Base-by-base conservation (phyloP, 2,888 invertebrate genomes). In the Cordilura impudica region DNA sequence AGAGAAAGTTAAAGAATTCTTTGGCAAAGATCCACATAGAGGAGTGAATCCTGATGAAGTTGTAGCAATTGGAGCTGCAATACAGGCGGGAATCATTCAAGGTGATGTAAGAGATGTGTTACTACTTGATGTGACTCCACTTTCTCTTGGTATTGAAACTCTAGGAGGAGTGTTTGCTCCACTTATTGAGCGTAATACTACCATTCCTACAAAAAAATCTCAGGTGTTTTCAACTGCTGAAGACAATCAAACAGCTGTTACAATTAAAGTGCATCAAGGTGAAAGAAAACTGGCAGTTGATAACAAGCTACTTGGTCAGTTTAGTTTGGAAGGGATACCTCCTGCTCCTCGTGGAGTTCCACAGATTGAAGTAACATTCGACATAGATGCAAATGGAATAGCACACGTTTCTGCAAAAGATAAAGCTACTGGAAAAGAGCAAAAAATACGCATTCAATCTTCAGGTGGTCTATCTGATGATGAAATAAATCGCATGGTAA, bases 401-500 rank as follows among this genome's bases (percentile, higher is more conserved):
- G 99, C 99, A 7, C 98, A 99, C 88, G 99, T 99, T 0, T 98
- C 98, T 2, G 99, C 99, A 0, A 92, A 97, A 81, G 99, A 99
- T 89, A 98, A 99, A 92, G 99, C 98, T 83, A 99, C 99, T 71
- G 99, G 99, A 86, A 99, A 98, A 90, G 99, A 99, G 90, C 99
- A 99, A 90, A 98, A 99, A 91, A 99, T 92, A 91, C 96, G 99
- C 4, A 99, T 99, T 90, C 99, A 99, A 89, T 99, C 99, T 0
- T 98, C 98, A 26, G 99, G 99, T 85, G 99, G 99, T 81, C 92
- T 99, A 10, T 98, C 97, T 88, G 99, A 99, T 91, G 99, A 99
- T 88, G 99, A 99, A 91, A 99, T 99, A 85, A 99, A 99, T 91
- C 99, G 99, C 91, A 99, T 99, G 99, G 96, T 99, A 73, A 96